Base-by-base conservation (phyloP, 2,113 vertebrate genomes). In the Boleophthalmus pectinirostris region DNA sequence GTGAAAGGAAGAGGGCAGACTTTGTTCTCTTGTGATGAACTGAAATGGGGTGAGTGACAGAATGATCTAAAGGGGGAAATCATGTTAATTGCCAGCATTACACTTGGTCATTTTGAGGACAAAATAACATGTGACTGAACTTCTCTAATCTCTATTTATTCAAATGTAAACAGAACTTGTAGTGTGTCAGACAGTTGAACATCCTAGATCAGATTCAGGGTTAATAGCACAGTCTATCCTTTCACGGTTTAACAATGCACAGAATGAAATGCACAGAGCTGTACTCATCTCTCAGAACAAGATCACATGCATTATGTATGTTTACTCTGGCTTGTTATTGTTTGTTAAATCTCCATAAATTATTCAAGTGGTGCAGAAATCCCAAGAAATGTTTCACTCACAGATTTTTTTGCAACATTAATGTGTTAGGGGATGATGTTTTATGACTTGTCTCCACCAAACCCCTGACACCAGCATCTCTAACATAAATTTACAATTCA, bases 341-440 rank as follows among this genome's bases (percentile, higher is more conserved):
- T 91, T 89, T 16, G 38, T 81, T 72, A 89, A 85, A 83, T 86
- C 77, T 86, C 65, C 78, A 75, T 90, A 82, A 90, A 90, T 91
- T 83, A 92, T 90, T 90, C 84, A 90, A 67, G 65, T 73, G 74
- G 43, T 88, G 70, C 74, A 81, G 77, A 88, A 88, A 83, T 88
- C 73, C 70, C 85, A 38, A 77, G 77, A 82, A 90, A 88, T 86
- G 73, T 84, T 90, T 88, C 78, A 78, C 21, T 78, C 33, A 73
- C 65, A 70, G 74, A 76, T 82, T 76, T 85, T 83, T 83, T 70
- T 82, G 64, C 74, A 89, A 82, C 84, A 81, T 83, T 89, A 84
- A 88, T 82, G 80, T 3, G 25, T 82, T 85, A 57, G 65, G 69
- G 5, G 73, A 80, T 29, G 57, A 69, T 80, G 83, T 78, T 84